Evolutionary conservation across 1,140 invertebrate species (phyloP), one percentile per base, ranked within the genome.

Genomic region (Chlorops oryzae): DNA sequence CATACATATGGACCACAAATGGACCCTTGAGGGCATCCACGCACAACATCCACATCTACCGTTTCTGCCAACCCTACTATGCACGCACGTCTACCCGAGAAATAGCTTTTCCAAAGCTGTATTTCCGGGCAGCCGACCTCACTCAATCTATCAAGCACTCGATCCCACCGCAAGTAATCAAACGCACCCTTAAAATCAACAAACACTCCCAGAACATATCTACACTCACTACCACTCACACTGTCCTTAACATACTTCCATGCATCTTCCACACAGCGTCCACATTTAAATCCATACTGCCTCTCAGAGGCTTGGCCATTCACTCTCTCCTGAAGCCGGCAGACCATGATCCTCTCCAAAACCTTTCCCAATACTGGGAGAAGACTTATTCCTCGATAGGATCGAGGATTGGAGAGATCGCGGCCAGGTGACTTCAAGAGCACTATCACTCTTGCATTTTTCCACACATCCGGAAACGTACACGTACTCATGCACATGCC

Each of bases 301-400:
- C 15, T n/a, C 17, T 17, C 21, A 12, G 15, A n/a, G 15, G 23
- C 12, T 22, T 18, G 15, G 13, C 13, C 20, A 17, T 2, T 38
- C 6, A 9, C 1, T 1, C 17, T 41, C n/a, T 22, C 3, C n/a
- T 41, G 20, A 1, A 65, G 18, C 32, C 59, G 42, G 3, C n/a
- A 2, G 0, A 51, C 27, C n/a, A 65, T 45, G n/a, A 65, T 47
- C 15, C 48, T 51, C 37, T 67, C 59, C 43, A 63, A 39, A 3
- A 62, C 24, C 51, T 70, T 70, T 0, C 59, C 52, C 38, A 63
- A 18, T 0, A 59, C 55, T n/a, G 57, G 50, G 0, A 67, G 49
- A 2, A 67, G 46, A 9, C 61, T 59, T 3, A 66, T 66, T 0
- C 62, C 62, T 5, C 66, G 43, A 32, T 63, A 70, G 1, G 63